Percentiles rank a stretch among this genome's conserved stretches.
phyloP scores from a whole-genome alignment of 1,140 invertebrate species.

The Euwallacea similis region DNA sequence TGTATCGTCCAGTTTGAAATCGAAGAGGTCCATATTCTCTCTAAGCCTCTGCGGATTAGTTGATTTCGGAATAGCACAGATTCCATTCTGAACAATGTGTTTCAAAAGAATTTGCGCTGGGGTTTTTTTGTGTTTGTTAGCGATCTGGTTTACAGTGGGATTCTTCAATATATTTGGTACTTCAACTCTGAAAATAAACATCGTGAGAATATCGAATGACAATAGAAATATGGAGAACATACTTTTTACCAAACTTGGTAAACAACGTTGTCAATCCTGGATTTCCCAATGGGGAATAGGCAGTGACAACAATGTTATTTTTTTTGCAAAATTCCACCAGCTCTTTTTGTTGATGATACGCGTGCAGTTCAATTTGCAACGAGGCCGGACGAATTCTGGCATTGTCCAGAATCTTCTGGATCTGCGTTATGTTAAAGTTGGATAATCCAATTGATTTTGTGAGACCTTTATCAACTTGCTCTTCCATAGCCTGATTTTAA shows the following conservation, averaged over 20 bases:
- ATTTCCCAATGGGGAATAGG: constrained; percentile 82
- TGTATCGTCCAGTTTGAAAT: constrained; percentile 60
- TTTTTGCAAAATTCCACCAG: constrained; percentile 73
- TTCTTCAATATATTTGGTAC: constrained; percentile 72
- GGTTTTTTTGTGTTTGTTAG: constrained; percentile 68
- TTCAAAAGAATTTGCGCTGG: constrained; percentile 79
- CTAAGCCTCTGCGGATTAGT: constrained; percentile 70
- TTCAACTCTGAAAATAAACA: constrained; percentile 56
- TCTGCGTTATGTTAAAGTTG: constrained; percentile 77
- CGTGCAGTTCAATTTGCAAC: constrained; percentile 80
- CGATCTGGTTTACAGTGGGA: constrained; percentile 68
- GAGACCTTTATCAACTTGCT: constrained; percentile 66
- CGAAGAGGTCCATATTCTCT: constrained; percentile 65
- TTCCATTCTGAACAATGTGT: constrained; percentile 71
- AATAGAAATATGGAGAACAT: constrained; percentile 28
- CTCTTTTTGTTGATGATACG: constrained; percentile 78
- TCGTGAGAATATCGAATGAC: background rate
- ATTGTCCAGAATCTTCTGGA: constrained; percentile 65
- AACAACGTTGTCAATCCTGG: constrained; percentile 62
- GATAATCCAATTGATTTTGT: constrained; percentile 74
- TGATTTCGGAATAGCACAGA: constrained; percentile 85
- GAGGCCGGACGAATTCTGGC: constrained; percentile 69
- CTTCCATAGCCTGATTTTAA: constrained; percentile 68
- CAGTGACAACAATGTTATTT: constrained; percentile 74
- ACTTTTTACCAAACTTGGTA: constrained; percentile 53